phyloP scores from a whole-genome alignment of 2,113 vertebrate genomes.

The Ceyx melanurus region DNA sequence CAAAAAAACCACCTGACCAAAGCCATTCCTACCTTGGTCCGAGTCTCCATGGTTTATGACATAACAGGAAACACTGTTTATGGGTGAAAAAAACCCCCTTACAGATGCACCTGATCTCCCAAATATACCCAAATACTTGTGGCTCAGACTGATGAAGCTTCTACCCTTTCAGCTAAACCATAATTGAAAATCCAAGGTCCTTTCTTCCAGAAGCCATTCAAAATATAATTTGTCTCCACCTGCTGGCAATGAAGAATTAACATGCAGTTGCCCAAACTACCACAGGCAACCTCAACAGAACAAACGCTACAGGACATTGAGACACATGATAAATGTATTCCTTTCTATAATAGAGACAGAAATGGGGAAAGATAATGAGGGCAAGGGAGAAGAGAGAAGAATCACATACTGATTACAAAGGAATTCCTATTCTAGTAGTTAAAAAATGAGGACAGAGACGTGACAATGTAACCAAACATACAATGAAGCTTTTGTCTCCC shows the following conservation, averaged over 20 bases:
- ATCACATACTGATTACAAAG: constrained; percentile 53
- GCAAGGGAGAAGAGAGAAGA: constrained; percentile 6
- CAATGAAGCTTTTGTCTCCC: constrained; percentile 63
- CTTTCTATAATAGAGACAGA: neutral
- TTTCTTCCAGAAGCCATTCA: neutral
- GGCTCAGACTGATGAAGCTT: neutral
- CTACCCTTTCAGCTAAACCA: neutral
- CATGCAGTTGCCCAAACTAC: neutral
- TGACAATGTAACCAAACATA: constrained; percentile 58
- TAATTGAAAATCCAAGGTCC: neutral
- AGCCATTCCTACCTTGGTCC: neutral
- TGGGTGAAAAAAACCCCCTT: neutral
- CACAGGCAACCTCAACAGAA: neutral
- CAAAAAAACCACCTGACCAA: neutral
- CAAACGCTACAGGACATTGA: neutral
- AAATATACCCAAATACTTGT: neutral
- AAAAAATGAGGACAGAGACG: constrained; percentile 39
- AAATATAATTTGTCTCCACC: constrained; percentile 46
- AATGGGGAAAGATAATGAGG: constrained; percentile 7
- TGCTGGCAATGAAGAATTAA: neutral
- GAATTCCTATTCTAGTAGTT: constrained; percentile 45
- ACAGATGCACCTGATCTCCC: neutral
- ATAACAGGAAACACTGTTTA: neutral
- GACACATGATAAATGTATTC: neutral
- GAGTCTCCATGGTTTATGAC: neutral